A percentile compares a stretch with the other conserved stretches of the same genome.
Conservation (phyloP, 2,888 invertebrate species). For the Eupithecia subumbrata region DNA sequence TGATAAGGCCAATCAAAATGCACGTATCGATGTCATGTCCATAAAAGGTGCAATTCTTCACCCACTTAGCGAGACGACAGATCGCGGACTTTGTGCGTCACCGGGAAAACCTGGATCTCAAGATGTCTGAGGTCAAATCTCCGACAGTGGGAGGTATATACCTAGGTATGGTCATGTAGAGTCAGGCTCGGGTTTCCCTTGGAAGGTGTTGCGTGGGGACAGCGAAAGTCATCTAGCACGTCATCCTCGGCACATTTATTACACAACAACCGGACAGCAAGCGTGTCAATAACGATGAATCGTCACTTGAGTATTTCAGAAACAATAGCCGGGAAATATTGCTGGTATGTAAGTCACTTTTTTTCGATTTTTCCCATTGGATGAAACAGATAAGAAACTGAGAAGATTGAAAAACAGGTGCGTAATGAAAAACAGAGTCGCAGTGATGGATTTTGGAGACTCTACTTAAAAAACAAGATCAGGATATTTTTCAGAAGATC, state of each 20-base stretch:
- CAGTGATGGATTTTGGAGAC: background rate
- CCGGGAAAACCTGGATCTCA: constrained; percentile 60
- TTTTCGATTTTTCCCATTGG: background rate
- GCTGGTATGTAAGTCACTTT: background rate
- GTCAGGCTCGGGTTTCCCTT: constrained; percentile 64
- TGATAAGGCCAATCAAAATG: background rate
- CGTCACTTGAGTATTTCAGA: constrained; percentile 12
- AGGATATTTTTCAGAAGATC: background rate
- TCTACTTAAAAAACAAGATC: background rate
- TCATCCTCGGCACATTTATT: constrained; percentile 70
- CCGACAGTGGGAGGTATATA: background rate
- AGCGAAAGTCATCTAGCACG: constrained; percentile 73
- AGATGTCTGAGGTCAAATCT: constrained; percentile 16
- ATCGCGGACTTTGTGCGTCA: constrained; percentile 46
- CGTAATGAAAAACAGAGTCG: background rate
- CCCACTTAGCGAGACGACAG: background rate
- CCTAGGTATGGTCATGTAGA: background rate
- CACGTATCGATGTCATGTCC: background rate
- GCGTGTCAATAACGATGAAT: constrained; percentile 59
- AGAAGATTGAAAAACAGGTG: background rate
- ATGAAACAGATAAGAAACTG: background rate
- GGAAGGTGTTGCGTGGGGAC: constrained; percentile 44
- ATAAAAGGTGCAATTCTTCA: constrained; percentile 20
- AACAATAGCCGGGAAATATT: constrained; percentile 4
- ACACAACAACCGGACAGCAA: constrained; percentile 69